phyloP scores from a whole-genome alignment of 2,888 invertebrate genomes.

The Belgica antarctica region DNA sequence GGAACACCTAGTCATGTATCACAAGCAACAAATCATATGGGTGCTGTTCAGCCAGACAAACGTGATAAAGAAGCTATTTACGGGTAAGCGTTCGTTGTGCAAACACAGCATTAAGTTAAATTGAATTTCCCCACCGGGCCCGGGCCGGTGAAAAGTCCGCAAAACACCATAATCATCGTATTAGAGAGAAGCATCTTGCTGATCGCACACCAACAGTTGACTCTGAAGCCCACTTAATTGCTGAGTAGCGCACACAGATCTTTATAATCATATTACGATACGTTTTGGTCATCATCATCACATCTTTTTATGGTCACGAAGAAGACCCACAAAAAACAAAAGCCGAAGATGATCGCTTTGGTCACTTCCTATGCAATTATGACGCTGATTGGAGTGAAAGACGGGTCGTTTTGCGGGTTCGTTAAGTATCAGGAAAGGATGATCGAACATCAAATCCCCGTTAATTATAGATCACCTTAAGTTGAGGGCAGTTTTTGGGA shows the following conservation, averaged over 20 bases:
- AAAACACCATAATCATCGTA: conserved; percentile 10
- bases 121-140: neutral
- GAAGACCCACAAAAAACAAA: neutral
- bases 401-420: conserved; percentile 1
- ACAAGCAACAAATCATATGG: conserved; percentile 81
- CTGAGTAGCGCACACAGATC: neutral
- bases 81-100: conserved; percentile 70
- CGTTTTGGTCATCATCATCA: conserved; percentile 23
- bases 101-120: neutral
- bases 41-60: conserved; percentile 81
- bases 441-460: conserved; percentile 20
- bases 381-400: neutral
- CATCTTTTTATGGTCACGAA: conserved; percentile 27
- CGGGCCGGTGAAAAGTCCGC: neutral
- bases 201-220: neutral
- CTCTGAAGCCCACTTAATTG: conserved; percentile 7
- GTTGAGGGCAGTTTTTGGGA: conserved; percentile 7
- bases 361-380: conserved; percentile 32
- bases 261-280: neutral
- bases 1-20: conserved; percentile 74
- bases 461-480: conserved; percentile 21
- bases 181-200: neutral
- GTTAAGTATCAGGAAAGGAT: neutral
- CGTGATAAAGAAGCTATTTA: conserved; percentile 98
- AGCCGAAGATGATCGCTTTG: conserved; percentile 18